Percentiles rank a stretch among this genome's conserved stretches.
Evolutionary conservation across 2,113 vertebrate genomes (phyloP).

Genomic region (Cyprinus carpio): DNA sequence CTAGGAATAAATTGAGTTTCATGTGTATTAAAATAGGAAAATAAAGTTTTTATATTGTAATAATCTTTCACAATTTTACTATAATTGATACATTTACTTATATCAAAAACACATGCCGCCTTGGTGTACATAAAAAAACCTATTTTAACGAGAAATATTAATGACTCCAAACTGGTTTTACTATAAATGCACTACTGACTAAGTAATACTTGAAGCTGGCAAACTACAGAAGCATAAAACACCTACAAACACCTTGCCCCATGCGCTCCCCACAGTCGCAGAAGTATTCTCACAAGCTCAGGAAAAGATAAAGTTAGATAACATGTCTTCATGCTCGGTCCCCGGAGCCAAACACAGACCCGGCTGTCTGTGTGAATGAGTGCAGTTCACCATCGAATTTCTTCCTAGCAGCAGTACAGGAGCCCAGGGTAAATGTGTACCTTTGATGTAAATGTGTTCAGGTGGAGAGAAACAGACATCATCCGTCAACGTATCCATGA

Average conservation of each 20-base stretch:
- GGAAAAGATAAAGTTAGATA: not conserved
- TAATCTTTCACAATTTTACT: too few species aligned
- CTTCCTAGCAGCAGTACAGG: constrained; percentile 5
- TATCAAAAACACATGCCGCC: too few species aligned
- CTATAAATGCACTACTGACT: too few species aligned
- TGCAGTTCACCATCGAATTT: not conserved
- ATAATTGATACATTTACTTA: too few species aligned
- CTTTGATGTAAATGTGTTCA: constrained; percentile 64
- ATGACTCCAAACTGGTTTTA: too few species aligned
- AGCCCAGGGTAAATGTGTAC: constrained; percentile 1
- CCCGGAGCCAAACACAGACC: not conserved
- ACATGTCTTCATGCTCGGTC: not conserved
- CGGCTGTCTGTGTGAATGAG: not conserved
- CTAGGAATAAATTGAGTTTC: not conserved
- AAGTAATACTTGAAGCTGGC: too few species aligned
- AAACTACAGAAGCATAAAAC: not conserved
- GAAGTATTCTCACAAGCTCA: not conserved
- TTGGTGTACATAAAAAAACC: too few species aligned
- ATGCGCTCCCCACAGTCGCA: not conserved
- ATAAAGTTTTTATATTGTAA: too few species aligned
- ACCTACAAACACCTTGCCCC: not conserved
- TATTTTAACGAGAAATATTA: too few species aligned
- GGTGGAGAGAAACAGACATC: constrained; percentile 97
- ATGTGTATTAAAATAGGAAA: not conserved
- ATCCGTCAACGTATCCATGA: constrained; percentile 92